Percentiles rank a stretch among this genome's conserved stretches.
Conservation (phyloP, 2,113 vertebrate species). For the Leptosomus discolor region DNA sequence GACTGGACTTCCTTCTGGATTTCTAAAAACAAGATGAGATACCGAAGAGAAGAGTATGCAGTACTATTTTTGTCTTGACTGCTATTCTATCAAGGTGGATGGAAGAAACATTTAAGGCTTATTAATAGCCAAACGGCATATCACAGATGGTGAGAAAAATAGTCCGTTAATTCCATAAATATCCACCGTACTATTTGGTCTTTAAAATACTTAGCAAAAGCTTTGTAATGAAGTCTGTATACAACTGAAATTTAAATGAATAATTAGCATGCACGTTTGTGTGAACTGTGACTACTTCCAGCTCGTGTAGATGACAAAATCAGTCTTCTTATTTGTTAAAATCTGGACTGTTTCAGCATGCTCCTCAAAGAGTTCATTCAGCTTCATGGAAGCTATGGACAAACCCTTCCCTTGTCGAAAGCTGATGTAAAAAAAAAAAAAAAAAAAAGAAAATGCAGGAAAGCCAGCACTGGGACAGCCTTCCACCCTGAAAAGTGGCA, state of each 20-base stretch:
- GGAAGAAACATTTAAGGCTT: not conserved
- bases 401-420: not conserved
- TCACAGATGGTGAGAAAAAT: not conserved
- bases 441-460: not conserved
- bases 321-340: not conserved
- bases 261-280: not conserved
- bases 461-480: not conserved
- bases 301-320: not conserved
- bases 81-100: not conserved
- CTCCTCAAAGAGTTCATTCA: not conserved
- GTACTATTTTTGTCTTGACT: not conserved
- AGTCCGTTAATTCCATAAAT: not conserved
- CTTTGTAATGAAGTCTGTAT: not conserved
- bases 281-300: not conserved
- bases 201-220: not conserved
- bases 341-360: not conserved
- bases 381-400: not conserved
- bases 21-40: not conserved
- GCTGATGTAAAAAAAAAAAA: not conserved
- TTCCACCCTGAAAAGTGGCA: not conserved
- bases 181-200: not conserved
- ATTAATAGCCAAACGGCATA: not conserved
- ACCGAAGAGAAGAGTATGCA: not conserved
- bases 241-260: not conserved
- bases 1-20: not conserved